phyloP scores from a whole-genome alignment of 2,113 vertebrate genomes.

The Dromaius novaehollandiae region DNA sequence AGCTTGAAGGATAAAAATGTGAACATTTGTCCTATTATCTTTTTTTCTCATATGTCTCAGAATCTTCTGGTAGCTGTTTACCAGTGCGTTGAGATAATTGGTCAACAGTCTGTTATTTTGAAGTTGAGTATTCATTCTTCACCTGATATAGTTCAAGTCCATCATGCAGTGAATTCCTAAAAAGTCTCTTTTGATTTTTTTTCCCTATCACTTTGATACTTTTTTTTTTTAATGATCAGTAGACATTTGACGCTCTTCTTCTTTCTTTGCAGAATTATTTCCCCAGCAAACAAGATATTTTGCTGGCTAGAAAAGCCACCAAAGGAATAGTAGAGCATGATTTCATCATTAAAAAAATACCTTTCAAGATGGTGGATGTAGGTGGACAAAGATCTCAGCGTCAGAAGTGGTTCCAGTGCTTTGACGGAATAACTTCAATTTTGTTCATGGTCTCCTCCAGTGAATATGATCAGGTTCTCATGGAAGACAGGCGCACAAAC shows the following conservation, averaged over 20 bases:
- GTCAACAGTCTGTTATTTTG: neutral
- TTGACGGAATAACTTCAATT: constrained; percentile 96
- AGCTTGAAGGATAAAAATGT: neutral
- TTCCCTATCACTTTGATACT: neutral
- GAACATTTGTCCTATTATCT: neutral
- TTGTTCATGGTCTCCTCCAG: constrained; percentile 98
- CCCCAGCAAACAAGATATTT: constrained; percentile 94
- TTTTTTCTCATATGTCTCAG: neutral
- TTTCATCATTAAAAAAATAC: constrained; percentile 97
- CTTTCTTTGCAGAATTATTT: constrained; percentile 85
- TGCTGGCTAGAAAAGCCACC: constrained; percentile 94
- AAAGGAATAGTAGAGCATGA: constrained; percentile 98
- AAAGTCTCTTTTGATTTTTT: neutral
- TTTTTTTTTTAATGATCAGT: neutral
- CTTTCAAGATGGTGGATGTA: constrained; percentile 98
- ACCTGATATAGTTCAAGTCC: neutral
- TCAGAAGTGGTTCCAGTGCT: constrained; percentile 99
- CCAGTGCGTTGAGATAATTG: neutral
- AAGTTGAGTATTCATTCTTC: neutral
- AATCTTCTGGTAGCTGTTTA: neutral
- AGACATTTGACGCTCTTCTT: neutral
- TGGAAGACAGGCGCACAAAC: constrained; percentile 97
- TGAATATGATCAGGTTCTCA: constrained; percentile 94
- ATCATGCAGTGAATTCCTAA: neutral
- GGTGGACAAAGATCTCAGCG: constrained; percentile 96